phyloP scores from a whole-genome alignment of 2,113 vertebrate genomes.

The Sorex fumeus region DNA sequence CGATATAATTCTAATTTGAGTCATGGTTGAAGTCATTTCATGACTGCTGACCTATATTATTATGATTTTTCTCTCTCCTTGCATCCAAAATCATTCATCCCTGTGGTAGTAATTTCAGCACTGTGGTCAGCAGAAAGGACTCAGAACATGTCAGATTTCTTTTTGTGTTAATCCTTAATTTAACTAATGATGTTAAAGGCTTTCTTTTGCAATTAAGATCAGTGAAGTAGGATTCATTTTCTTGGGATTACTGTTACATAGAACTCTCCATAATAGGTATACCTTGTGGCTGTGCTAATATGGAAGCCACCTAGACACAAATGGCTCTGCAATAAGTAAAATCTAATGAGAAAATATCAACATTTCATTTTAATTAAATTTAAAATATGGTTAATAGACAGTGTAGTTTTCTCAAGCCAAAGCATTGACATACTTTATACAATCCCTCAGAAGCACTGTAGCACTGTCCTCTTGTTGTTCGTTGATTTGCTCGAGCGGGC shows the following conservation, averaged over 20 bases:
- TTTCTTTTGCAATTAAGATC: not conserved
- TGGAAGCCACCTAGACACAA: not conserved
- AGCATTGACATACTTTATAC: not conserved
- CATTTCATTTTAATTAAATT: conserved; percentile 14
- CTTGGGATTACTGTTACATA: not conserved
- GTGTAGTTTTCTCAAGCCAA: not conserved
- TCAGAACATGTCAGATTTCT: not conserved
- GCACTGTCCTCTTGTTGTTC: too few relatives aligned
- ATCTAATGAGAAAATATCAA: not conserved
- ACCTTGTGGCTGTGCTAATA: not conserved
- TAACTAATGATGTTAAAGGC: not conserved
- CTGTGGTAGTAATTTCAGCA: not conserved
- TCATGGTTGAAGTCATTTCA: not conserved
- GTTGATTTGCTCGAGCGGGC: too few relatives aligned
- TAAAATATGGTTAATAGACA: not conserved
- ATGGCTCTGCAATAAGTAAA: not conserved
- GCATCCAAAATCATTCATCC: not conserved
- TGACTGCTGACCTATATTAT: not conserved
- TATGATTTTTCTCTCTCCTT: not conserved
- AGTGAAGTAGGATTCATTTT: not conserved
- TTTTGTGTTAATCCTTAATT: not conserved
- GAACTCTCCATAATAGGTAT: not conserved
- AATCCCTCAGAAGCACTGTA: not conserved
- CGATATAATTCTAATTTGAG: not conserved
- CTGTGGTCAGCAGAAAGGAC: not conserved